Evolutionary conservation across 2,113 vertebrate genomes (phyloP).

Genomic region (Mixornis gularis): DNA sequence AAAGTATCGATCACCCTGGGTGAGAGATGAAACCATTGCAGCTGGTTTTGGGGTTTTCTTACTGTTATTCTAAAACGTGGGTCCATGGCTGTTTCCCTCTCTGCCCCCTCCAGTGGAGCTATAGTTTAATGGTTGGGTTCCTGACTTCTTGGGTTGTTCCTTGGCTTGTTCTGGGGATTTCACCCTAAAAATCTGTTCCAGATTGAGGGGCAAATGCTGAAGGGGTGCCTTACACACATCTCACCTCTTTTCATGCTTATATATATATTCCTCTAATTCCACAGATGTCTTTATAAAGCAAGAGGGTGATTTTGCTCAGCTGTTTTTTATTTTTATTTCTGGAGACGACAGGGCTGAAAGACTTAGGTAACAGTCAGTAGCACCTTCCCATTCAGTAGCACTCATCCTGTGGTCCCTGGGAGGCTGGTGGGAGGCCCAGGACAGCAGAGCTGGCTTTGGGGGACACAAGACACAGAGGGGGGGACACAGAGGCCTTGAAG

Average conservation of each 20-base stretch:
- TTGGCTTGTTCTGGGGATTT: not conserved
- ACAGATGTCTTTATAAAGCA: not conserved
- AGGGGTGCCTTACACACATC: not conserved
- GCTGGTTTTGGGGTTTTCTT: not conserved
- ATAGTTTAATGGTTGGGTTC: not conserved
- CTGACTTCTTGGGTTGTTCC: not conserved
- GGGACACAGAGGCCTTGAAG: not conserved
- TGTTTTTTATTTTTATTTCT: not conserved
- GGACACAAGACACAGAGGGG: not conserved
- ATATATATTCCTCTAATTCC: not conserved
- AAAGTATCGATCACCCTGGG: not conserved
- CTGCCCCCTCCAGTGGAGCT: not conserved
- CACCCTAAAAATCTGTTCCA: not conserved
- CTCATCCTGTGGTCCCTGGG: not conserved
- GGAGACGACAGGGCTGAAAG: not conserved
- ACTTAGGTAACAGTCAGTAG: not conserved
- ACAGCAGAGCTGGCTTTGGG: not conserved
- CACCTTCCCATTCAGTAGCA: not conserved
- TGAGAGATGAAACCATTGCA: not conserved
- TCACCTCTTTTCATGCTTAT: accelerated
- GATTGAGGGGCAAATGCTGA: not conserved
- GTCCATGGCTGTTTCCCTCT: not conserved
- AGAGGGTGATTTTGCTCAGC: not conserved
- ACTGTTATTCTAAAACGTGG: not conserved
- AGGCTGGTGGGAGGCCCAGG: not conserved